Base-by-base conservation (phyloP, 2,113 vertebrate genomes). In the Capra hircus region DNA sequence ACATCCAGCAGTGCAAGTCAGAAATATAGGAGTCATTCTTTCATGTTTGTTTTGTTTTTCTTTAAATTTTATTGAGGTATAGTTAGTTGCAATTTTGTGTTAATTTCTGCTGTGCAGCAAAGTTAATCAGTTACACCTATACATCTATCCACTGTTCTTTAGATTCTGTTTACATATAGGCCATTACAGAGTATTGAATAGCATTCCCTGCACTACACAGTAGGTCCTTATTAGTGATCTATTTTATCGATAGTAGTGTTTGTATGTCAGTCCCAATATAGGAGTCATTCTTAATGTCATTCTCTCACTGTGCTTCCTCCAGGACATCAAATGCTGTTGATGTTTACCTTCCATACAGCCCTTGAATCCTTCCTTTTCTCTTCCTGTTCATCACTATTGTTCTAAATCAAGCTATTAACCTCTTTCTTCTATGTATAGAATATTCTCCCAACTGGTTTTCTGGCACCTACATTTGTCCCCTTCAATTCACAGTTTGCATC, bases 301-400 rank as follows among this genome's bases (percentile, higher is more conserved):
- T 7, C 2, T 64, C 13, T 55, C 3, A n/a, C 2, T 28, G 12
- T 28, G 2, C 3, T 62, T 17, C 16, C 14, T 30, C 15, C 40
- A 55, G 5, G 25, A 30, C 23, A 28, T 71, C 52, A 83, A 45
- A 3, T 59, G 40, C 11, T 62, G 1, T 25, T 84, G 36, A 6
- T 25, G 53, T 59, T 80, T 28, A 13, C 28, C 25, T 95, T n/a
- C 15, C 25, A 6, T 3, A 2, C 7, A 64, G 14, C 19, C 60
- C 8, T 19, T 13, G 71, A 45, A 7, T 88, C 28, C 21, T 23
- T 82, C 14, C 2, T 2, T 59, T 62, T 45, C 62, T 87, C 28
- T 80, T 85, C 45, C 10, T 30, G 5, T 90, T 60, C 48, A 50
- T 27, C 2, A 23, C 28, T 43, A 2, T 57, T 52, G 67, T 57